These are phyloP conservation scores for Hemistola chrysoprasaria DNA, from an alignment of 2,888 invertebrate species.

Conservation along the genomic window DNA sequence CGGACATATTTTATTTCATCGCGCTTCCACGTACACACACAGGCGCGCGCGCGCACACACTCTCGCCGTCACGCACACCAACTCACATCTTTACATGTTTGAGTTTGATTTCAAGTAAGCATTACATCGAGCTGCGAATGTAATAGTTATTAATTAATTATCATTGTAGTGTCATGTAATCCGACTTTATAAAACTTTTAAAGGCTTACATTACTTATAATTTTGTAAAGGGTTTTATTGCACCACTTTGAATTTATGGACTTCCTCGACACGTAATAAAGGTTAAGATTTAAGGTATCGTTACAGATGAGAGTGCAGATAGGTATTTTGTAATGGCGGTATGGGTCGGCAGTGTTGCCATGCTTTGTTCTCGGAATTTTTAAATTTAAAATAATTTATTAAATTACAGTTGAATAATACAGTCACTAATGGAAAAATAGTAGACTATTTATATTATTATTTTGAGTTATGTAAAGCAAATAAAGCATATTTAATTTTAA, in stretches of 20 bases:
- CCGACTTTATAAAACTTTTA: slow-evolving; percentile 34
- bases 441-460: too few relatives aligned
- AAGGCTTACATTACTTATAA: slow-evolving; percentile 20
- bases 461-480: too few relatives aligned
- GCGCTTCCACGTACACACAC: slow-evolving; percentile 80
- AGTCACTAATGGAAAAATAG: too few relatives aligned
- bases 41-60: slow-evolving; percentile 62
- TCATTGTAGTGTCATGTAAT: slow-evolving; percentile 46
- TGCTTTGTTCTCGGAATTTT: not conserved
- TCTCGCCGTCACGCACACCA: slow-evolving; percentile 59
- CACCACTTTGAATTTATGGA: slow-evolving; percentile 9
- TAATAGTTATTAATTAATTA: slow-evolving; percentile 62
- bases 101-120: slow-evolving; percentile 72
- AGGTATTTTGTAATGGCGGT: slow-evolving; percentile 12
- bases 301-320: slow-evolving; percentile 14
- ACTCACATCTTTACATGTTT: slow-evolving; percentile 61
- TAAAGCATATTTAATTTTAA: too few relatives aligned
- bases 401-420: too few relatives aligned
- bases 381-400: too few relatives aligned
- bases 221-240: slow-evolving; percentile 5
- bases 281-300: slow-evolving; percentile 17
- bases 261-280: slow-evolving; percentile 16
- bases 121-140: slow-evolving; percentile 59
- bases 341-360: slow-evolving; percentile 9
- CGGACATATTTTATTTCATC: slow-evolving; percentile 83